These are phyloP conservation scores for Mobula hypostoma DNA, from an alignment of 2,113 vertebrate species.

Conservation along the genomic window DNA sequence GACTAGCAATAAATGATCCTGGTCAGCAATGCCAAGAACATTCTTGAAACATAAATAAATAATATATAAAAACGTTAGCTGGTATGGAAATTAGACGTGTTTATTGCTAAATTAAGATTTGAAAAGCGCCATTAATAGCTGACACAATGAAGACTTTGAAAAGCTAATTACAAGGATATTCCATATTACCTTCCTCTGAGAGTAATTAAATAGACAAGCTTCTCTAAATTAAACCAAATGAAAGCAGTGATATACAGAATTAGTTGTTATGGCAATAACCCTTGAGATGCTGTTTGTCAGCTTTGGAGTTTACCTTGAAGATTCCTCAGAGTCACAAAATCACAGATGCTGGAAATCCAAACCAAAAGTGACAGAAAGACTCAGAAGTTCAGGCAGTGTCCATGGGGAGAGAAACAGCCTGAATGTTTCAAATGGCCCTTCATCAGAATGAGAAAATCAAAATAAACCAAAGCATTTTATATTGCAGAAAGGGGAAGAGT, in stretches of 20 bases:
- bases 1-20: too few species aligned
- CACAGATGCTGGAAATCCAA: too few species aligned
- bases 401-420: too few species aligned
- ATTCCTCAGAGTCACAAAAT: too few species aligned
- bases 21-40: too few species aligned
- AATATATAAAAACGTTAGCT: neutral
- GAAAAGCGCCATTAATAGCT: neutral
- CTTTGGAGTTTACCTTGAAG: neutral
- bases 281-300: neutral
- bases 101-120: constrained; percentile 10
- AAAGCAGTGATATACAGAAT: neutral
- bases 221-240: neutral
- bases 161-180: neutral
- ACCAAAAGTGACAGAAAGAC: too few species aligned
- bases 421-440: too few species aligned
- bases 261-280: neutral
- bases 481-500: too few species aligned
- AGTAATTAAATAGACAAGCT: neutral
- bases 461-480: too few species aligned
- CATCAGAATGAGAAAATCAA: too few species aligned
- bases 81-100: neutral
- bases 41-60: neutral
- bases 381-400: too few species aligned
- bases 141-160: neutral
- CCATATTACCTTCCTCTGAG: neutral